Conservation (phyloP, 1,140 invertebrate species). For the Diachasmimorpha longicaudata region DNA sequence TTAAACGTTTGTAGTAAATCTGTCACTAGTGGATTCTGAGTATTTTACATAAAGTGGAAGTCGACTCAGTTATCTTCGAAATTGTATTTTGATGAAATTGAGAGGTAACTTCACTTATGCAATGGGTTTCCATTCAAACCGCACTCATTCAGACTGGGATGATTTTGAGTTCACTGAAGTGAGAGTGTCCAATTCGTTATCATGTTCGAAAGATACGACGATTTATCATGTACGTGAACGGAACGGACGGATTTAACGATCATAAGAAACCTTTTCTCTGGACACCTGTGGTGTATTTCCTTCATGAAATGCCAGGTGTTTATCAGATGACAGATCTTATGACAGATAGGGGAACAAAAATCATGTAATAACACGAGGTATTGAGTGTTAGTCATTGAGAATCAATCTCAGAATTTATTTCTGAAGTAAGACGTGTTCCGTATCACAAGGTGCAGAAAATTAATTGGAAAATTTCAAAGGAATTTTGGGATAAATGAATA, state of each 20-base stretch:
- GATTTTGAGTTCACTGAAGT: not conserved
- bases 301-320: not conserved
- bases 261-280: not conserved
- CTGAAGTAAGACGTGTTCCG: too few species aligned
- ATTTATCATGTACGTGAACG: not conserved
- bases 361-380: not conserved
- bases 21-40: too few species aligned
- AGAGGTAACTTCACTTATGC: too few species aligned
- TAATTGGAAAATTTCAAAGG: not conserved
- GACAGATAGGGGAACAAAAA: not conserved
- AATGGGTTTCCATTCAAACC: too few species aligned
- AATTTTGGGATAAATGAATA: not conserved
- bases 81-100: too few species aligned
- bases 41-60: too few species aligned
- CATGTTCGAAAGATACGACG: not conserved
- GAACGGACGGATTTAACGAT: not conserved
- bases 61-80: too few species aligned
- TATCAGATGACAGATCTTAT: not conserved
- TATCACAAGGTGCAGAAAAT: not conserved
- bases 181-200: not conserved
- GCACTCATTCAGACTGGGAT: not conserved
- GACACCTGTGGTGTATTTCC: not conserved
- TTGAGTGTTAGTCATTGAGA: not conserved
- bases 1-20: too few species aligned
- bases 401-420: not conserved